Evolutionary conservation across 2,113 vertebrate species (phyloP), one percentile per base, ranked within the genome.

Genomic region (Melozone crissalis): DNA sequence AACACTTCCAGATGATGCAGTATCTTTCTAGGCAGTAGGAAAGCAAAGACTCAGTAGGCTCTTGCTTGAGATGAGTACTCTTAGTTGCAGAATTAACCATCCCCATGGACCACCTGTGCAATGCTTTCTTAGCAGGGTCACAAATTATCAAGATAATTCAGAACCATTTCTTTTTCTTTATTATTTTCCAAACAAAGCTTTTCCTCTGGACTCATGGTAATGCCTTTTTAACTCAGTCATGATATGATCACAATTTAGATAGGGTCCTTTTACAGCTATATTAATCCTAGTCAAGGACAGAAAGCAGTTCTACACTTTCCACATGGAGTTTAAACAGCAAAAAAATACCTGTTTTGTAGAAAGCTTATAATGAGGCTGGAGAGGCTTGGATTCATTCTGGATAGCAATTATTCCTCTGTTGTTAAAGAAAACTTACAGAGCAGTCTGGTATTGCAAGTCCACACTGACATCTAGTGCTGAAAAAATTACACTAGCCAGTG

Each of bases 381-480:
- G 55, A 72, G 52, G 61, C 19, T n/a, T 74, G 57, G 15, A 43
- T 87, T 94, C 15, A 10, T 85, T 77, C 44, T 74, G 57, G 77
- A 52, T 59, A 49, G n/a, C 62, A 69, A 58, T 63, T 87, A n/a
- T 89, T 74, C n/a, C 62, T 79, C 27, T 75, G 26, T 39, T 31
- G 26, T 51, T 75, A 66, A 65, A 87, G 30, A 51, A 54, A 37
- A 39, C 20, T n/a, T 28, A n/a, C 26, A 62, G 83, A 55, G 65
- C 63, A 69, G 10, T 59, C 51, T 72, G 74, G n/a, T 92, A 89
- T 78, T n/a, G 4, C 75, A 96, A 97, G 94, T 92, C 95, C 97
- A 98, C 94, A 97, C 97, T 98, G 98, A 98, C 98, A 98, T 92
- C 98, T 98, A 98, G 97, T 98, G 98, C 97, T 97, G 73, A 91